Evolutionary conservation across 2,113 vertebrate species (phyloP), one percentile per base, ranked within the genome.

Genomic region (Xiphias gladius): DNA sequence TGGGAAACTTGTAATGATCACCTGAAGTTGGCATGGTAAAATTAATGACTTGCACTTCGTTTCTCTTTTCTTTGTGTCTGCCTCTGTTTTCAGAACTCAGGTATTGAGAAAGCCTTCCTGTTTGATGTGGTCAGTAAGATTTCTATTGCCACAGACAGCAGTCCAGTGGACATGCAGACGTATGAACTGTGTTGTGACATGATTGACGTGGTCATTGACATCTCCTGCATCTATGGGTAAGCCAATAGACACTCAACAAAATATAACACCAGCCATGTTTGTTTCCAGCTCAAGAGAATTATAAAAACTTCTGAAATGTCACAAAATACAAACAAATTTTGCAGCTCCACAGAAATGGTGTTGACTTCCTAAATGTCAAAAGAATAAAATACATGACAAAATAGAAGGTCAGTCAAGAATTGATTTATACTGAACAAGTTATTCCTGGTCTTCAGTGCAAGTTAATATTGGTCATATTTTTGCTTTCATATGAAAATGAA

Each of bases 81-180:
- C 10, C 13, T 79, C 26, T 67, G 13, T 73, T 26, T 22, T 55
- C 80, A 86, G 87, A 89, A 89, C 69, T 89, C 87, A 0, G 73
- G 84, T 19, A 76, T 87, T 19, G 88, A 89, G 75, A 89, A 89
- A 75, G 82, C 82, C 66, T 87, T 87, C 78, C 71, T 89, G 55
- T 89, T 89, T 7, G 88, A 89, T 20, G 85, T 87, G 82, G 88
- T 89, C 82, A 89, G 88, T 76, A 89, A 87, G 82, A 89, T 89
- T 14, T 87, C 87, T 70, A 87, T 89, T 1, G 84, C 88, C 26
- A 84, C 88, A 39, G 88, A 86, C 79, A 89, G 88, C 82, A 86
- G 88, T 54, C 88, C 84, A 1, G 88, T 89, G 74, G 88, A 89
- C 62, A 89, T 89, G 82, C 84, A 86, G 82, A 86, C 88, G 0